Percentiles rank a stretch among this genome's conserved stretches.
These are phyloP conservation scores for Chromobotia macracanthus DNA, from an alignment of 2,797 vertebrate species.

Conservation along the genomic window DNA sequence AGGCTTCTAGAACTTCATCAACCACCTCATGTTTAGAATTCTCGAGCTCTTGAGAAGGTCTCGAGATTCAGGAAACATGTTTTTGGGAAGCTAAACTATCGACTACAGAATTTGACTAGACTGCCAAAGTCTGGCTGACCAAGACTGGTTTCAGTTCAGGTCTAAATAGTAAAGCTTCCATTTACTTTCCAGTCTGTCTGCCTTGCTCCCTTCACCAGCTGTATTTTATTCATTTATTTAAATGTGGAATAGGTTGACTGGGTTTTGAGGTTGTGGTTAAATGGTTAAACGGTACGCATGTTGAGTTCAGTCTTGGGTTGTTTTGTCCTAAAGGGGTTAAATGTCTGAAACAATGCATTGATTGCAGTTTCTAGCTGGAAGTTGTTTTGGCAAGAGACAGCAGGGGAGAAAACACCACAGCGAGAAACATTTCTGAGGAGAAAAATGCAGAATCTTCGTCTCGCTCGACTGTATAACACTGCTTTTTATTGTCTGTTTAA, in stretches of 20 bases:
- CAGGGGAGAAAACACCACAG: constrained; percentile 59
- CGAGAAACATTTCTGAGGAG: constrained; percentile 24
- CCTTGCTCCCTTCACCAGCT: neutral
- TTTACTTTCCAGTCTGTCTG: constrained; percentile 17
- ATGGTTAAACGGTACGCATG: neutral
- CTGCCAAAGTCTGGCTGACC: constrained; percentile 1
- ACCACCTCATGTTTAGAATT: neutral
- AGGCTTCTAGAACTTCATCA: neutral
- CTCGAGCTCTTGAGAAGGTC: neutral
- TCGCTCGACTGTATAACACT: constrained; percentile 78
- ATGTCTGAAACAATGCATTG: constrained; percentile 79
- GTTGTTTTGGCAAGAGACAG: constrained; percentile 76
- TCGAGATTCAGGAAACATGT: neutral
- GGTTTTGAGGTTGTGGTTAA: constrained; percentile 28
- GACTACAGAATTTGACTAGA: constrained; percentile 8
- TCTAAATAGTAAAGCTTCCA: constrained; percentile 34
- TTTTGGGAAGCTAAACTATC: neutral
- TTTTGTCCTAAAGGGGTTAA: constrained; percentile 71
- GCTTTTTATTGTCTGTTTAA: constrained; percentile 71
- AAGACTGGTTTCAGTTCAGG: constrained; percentile 39
- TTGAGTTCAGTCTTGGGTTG: neutral
- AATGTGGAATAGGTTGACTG: constrained; percentile 10
- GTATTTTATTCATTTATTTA: constrained; percentile 12
- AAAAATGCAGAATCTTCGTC: constrained; percentile 51
- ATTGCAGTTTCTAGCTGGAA: constrained; percentile 77